Evolutionary conservation across 2,888 invertebrate genomes (phyloP).

Genomic region (Cephus sareptanus): DNA sequence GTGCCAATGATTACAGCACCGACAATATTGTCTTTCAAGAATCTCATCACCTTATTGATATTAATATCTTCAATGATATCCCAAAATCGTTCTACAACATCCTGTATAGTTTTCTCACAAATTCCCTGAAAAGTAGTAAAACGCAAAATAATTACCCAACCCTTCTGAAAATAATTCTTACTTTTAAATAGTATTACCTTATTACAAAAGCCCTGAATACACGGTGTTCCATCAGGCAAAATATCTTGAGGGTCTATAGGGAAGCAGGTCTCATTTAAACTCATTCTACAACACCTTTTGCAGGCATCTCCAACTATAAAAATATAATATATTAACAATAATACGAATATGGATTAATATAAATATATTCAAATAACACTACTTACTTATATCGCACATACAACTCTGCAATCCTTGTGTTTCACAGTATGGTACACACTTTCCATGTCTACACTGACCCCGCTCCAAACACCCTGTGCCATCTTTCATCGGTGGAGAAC

Average conservation of each 20-base stretch:
- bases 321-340: slow-evolving; percentile 11
- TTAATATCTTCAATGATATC: slow-evolving; percentile 97
- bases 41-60: slow-evolving; percentile 90
- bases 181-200: slow-evolving; percentile 70
- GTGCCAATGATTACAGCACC: slow-evolving; percentile 92
- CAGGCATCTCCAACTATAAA: slow-evolving; percentile 90
- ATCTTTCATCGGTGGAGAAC: slow-evolving; percentile 88
- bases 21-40: slow-evolving; percentile 92
- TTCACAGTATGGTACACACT: slow-evolving; percentile 95
- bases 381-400: slow-evolving; percentile 93
- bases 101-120: slow-evolving; percentile 94
- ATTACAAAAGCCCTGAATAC: slow-evolving; percentile 96
- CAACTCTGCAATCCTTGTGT: slow-evolving; percentile 93
- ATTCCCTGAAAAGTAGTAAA: slow-evolving; percentile 75
- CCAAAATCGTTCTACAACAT: slow-evolving; percentile 96
- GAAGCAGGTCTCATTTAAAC: slow-evolving; percentile 90
- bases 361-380: neutral
- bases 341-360: neutral
- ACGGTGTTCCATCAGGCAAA: slow-evolving; percentile 92
- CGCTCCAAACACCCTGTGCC: slow-evolving; percentile 91
- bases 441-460: slow-evolving; percentile 90
- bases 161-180: neutral
- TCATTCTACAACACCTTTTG: slow-evolving; percentile 92
- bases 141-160: neutral
- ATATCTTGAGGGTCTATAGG: slow-evolving; percentile 91